These are phyloP conservation scores for Oenanthe melanoleuca DNA, from an alignment of 2,113 vertebrate species.

Conservation along the genomic window DNA sequence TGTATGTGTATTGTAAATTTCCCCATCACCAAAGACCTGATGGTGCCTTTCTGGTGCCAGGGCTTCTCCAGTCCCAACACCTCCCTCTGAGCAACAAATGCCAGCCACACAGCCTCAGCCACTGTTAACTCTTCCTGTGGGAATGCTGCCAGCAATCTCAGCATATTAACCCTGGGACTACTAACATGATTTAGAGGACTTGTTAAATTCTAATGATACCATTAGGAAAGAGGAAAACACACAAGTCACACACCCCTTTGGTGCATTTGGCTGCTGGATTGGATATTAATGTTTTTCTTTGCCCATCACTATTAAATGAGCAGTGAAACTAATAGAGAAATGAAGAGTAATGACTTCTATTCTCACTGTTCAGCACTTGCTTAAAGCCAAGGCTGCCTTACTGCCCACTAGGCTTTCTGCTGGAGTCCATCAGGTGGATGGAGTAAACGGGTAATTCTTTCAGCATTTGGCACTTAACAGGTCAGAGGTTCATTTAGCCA, in stretches of 20 bases:
- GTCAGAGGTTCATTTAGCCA: constrained; percentile 17
- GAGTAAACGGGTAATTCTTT: not conserved
- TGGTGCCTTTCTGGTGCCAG: not conserved
- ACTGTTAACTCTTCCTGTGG: constrained; percentile 52
- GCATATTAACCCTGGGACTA: constrained; percentile 61
- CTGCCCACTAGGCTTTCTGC: not conserved
- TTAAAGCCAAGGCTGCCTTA: not conserved
- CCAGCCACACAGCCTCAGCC: not conserved
- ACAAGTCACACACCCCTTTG: not conserved
- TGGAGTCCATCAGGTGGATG: not conserved
- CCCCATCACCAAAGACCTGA: not conserved
- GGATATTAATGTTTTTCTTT: constrained; percentile 29
- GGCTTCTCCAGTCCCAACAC: not conserved
- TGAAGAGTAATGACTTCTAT: not conserved
- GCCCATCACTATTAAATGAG: not conserved
- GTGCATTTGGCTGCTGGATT: not conserved
- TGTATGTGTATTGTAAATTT: not conserved
- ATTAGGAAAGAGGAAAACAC: constrained; percentile 62
- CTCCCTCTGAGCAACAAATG: not conserved
- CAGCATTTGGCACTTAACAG: not conserved
- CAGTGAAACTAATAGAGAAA: constrained; percentile 17
- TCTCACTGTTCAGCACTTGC: not conserved
- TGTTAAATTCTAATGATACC: constrained; percentile 68
- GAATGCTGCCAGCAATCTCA: constrained; percentile 48
- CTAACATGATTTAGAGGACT: constrained; percentile 60